A percentile compares a stretch with the other conserved stretches of the same genome.
Conservation (phyloP, 2,888 invertebrate species). For the Macrophya annulata region DNA sequence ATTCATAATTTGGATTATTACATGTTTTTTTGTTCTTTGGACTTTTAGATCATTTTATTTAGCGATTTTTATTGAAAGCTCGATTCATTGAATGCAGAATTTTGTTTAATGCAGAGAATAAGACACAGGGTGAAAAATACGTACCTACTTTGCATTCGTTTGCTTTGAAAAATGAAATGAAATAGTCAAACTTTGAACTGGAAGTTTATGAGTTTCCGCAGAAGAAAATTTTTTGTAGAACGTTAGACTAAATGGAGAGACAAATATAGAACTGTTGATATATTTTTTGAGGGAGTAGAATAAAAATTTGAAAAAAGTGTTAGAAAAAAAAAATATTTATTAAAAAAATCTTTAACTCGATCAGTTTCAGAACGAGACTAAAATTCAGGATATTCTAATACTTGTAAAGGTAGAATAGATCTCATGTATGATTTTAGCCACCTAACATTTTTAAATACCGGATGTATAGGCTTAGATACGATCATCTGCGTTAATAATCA, state of each 20-base stretch:
- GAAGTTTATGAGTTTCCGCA: neutral
- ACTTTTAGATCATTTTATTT: neutral
- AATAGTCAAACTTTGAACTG: neutral
- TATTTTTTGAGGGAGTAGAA: neutral
- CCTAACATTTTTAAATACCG: conserved; percentile 37
- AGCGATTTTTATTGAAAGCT: neutral
- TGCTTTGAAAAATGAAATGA: neutral
- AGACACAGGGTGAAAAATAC: neutral
- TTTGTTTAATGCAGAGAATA: neutral
- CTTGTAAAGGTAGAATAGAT: neutral
- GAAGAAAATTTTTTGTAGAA: neutral
- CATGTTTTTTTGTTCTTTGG: neutral
- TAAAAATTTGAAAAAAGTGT: neutral
- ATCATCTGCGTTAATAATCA: neutral
- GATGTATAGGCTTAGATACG: conserved; percentile 18
- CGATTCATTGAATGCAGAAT: too few species aligned
- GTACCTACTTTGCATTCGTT: neutral
- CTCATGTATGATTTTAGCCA: neutral
- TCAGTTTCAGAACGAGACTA: neutral
- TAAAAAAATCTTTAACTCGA: neutral
- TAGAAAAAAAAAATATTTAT: neutral
- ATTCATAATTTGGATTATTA: too few species aligned
- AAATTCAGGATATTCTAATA: neutral
- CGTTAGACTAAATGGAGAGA: neutral
- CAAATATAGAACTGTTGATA: neutral